Conservation (phyloP, 1,140 invertebrate genomes). For the Solenopsis fugax region DNA sequence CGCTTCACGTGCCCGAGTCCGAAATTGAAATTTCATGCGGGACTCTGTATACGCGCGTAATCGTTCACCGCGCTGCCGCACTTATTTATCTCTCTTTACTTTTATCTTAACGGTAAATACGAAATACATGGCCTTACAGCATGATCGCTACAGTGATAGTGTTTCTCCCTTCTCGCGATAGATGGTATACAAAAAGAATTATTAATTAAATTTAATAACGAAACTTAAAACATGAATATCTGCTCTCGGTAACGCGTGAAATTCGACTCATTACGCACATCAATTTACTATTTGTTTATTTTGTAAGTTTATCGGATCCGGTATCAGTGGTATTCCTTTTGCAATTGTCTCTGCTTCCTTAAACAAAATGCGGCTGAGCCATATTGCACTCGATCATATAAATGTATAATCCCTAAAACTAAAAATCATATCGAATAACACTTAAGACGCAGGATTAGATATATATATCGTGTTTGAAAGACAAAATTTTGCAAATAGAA, state of each 20-base stretch:
- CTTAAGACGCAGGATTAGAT: slow-evolving; percentile 47
- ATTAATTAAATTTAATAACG: slow-evolving; percentile 67
- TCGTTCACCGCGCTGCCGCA: slow-evolving; percentile 59
- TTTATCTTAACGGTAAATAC: slow-evolving; percentile 79
- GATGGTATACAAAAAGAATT: slow-evolving; percentile 51
- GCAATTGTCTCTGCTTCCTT: slow-evolving; percentile 16
- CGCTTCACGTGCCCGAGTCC: not conserved
- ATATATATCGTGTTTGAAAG: not conserved
- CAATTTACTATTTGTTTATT: not conserved
- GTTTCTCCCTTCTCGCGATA: slow-evolving; percentile 66
- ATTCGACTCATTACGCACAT: not conserved
- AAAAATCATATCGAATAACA: slow-evolving; percentile 62
- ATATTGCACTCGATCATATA: slow-evolving; percentile 79
- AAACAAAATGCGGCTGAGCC: slow-evolving; percentile 63
- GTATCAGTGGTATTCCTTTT: slow-evolving; percentile 44
- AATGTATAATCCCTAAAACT: slow-evolving; percentile 65
- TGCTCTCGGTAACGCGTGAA: slow-evolving; percentile 34
- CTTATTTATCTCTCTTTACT: slow-evolving; percentile 66
- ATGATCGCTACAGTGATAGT: slow-evolving; percentile 77
- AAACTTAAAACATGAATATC: slow-evolving; percentile 40
- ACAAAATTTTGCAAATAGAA: slow-evolving; percentile 7
- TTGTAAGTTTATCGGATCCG: slow-evolving; percentile 30
- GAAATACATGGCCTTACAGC: slow-evolving; percentile 83
- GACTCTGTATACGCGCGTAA: slow-evolving; percentile 4
- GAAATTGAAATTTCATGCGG: not conserved